Base-by-base conservation (phyloP, 2,888 invertebrate genomes). In the Desoria tigrina region DNA sequence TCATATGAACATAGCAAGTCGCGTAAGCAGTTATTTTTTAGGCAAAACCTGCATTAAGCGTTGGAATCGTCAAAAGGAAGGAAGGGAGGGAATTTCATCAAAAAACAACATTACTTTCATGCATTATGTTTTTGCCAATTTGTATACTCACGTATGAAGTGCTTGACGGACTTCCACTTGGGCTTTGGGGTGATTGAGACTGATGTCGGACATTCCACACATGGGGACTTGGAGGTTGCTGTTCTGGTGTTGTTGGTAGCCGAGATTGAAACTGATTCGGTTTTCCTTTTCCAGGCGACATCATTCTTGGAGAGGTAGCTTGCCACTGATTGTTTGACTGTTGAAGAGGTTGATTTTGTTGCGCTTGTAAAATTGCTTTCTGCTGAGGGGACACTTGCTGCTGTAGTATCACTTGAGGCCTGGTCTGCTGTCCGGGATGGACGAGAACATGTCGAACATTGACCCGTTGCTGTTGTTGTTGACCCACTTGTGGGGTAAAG, bases 381-480 rank as follows among this genome's bases (percentile, higher is more conserved):
- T 73, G 68, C 28, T 68, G 71, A 18, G 61, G 66, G 18, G 66
- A 61, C 42, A 69, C 42, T 49, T 32, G 63, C 23, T 50, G 55
- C 55, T n/a, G n/a, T n/a, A 55, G 21, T 27, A 26, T 32, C 4
- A 28, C 55, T 28, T 55, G 57, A 2, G 59, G 54, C 11, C 27
- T 16, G 2, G 39, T 27, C 11, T 42, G 60, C 18, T 60, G 51
- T 1, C 69, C 69, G 53, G 66, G 73, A 28, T 73, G 75, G n/a
- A 75, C 73, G n/a, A 75, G 58, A 42, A 75, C 71, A 60, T 75
- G 75, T 3, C 72, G 69, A 11, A 75, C 73, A 62, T 73, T 72
- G 27, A 73, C 63, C 28, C 71, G 55, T 39, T 68, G 66, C 58
- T 61, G 64, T 39, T 60, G 60, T 39, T 62, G 61, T 32, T 66